Evolutionary conservation across 2,113 vertebrate species (phyloP), one percentile per base, ranked within the genome.

Genomic region (Pardalotus punctatus): DNA sequence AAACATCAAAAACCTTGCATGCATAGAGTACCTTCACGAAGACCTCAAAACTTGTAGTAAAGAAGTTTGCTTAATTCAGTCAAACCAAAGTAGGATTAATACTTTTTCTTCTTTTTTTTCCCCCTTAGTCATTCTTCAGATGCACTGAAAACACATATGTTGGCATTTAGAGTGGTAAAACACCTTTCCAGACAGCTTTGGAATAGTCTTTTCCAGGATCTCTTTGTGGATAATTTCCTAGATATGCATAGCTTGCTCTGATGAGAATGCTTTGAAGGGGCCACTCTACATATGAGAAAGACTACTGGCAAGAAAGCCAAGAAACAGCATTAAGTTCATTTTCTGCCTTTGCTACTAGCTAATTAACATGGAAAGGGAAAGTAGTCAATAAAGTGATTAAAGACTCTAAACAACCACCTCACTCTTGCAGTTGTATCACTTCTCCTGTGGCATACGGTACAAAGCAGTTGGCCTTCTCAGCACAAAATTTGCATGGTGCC

Each of bases 391-490:
- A 58, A 73, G 9, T 43, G 29, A 91, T 77, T 58, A 93, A 70
- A 42, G 29, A 51, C 56, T 58, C 42, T 48, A 12, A 91, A 35
- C 7, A 80, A 38, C 27, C 57, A 69, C 58, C 29, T 80, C 31
- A 42, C 19, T 94, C 58, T 29, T 48, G n/a, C 4, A 65, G 81
- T 12, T 86, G 5, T 72, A 69, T 60, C 53, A 29, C 42, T 76
- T 80, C 33, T 92, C 74, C 62, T 51, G 24, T 5, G 4, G 67
- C 28, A 70, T 4, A 14, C 0, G 0, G 38, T 53, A 35, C 29
- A n/a, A 22, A 0, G 6, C 87, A 85, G n/a, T 16, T 65, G 53
- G 81, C n/a, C 64, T 36, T 43, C 65, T 81, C 40, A 12, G 50
- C 29, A 50, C 45, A 50, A 79, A 94, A 61, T 24, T 28, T 79